These are phyloP conservation scores for Ovibos moschatus DNA, from an alignment of 2,113 vertebrate genomes.

Conservation along the genomic window DNA sequence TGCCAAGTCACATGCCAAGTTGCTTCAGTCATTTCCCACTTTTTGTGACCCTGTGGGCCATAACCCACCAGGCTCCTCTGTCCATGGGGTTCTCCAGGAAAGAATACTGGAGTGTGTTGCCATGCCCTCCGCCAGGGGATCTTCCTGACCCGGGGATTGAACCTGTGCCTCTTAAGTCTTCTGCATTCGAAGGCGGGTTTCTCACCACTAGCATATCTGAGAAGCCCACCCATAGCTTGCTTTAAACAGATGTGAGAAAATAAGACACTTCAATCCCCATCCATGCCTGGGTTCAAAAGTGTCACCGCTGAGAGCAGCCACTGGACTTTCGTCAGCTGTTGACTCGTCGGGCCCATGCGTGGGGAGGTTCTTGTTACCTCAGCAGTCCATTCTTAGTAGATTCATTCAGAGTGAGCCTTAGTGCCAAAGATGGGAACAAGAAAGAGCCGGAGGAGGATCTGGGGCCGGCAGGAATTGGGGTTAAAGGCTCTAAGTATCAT, in stretches of 20 bases:
- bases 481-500: background rate
- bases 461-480: background rate
- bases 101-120: background rate
- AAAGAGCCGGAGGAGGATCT: background rate
- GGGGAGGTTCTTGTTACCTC: too few species aligned
- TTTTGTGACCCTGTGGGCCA: background rate
- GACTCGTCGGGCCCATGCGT: accelerated
- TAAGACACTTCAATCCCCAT: background rate
- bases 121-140: background rate
- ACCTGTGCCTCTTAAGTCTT: background rate
- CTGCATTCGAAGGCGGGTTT: background rate
- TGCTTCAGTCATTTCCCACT: background rate
- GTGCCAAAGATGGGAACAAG: background rate
- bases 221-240: background rate
- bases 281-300: background rate
- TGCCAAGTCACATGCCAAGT: background rate
- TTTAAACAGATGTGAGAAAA: background rate
- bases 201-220: background rate
- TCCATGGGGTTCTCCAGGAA: background rate
- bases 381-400: background rate
- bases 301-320: background rate
- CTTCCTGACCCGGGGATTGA: background rate
- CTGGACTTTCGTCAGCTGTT: background rate
- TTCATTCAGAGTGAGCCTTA: background rate
- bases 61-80: background rate